Base-by-base conservation (phyloP, 2,797 vertebrate genomes). In the Darevskia mixta region DNA sequence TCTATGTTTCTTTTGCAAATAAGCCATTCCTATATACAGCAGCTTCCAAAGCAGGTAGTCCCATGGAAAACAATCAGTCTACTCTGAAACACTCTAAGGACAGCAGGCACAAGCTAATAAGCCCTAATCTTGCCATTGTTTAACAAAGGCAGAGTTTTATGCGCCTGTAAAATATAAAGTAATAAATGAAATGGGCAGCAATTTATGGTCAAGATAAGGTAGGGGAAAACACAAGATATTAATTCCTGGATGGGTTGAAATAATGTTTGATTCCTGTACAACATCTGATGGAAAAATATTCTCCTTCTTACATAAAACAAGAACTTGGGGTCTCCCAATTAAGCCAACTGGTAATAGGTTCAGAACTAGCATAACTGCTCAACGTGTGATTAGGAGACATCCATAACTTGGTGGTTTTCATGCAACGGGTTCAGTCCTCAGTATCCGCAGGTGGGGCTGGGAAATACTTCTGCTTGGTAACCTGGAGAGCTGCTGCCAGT, bases 61-160 rank as follows among this genome's bases (percentile, higher is more conserved):
- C 45, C 32, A 61, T 61, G 15, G 4, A 72, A 58, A 79, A 71
- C 67, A 86, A 23, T n/a, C 25, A 32, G 32, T 58, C 77, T 86
- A 49, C 78, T 80, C 67, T 41, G 66, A 72, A 86, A 23, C 67
- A 72, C 58, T 27, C 75, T 82, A 8, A 66, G 38, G 79, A 82
- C 29, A 66, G 41, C 3, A 87, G 67, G 45, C 79, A 3, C 29
- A 67, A 29, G 29, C 61, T 78, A 69, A 83, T 75, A 43, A 61
- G 35, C 20, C 58, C 87, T 91, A 69, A 90, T 90, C 66, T 45
- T 84, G 80, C 13, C 6, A 11, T 38, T 86, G 29, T 82, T 93
- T 88, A 91, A 83, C 81, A 90, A 95, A 92, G 85, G 79, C 83
- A 83, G 93, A 93, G 77, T 71, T 89, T 61, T 90, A 18, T 7